A percentile compares a stretch with the other conserved stretches of the same genome.
These are phyloP conservation scores for Aporophyla lueneburgensis DNA, from an alignment of 2,888 invertebrate species.

Conservation along the genomic window DNA sequence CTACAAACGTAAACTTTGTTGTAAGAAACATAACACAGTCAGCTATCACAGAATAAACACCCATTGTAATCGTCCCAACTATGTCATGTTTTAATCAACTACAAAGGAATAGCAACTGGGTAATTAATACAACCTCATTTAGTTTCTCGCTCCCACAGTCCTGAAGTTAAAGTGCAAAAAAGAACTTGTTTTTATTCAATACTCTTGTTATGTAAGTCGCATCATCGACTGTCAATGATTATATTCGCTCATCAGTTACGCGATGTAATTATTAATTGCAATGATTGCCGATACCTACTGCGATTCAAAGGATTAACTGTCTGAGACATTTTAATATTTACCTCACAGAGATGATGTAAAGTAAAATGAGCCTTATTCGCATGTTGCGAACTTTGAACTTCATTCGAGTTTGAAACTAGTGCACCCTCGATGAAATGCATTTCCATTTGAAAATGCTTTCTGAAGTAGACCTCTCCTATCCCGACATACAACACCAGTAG, in stretches of 20 bases:
- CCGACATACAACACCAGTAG: background rate
- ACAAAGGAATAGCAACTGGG: conserved; percentile 18
- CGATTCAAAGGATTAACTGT: background rate
- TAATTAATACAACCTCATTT: background rate
- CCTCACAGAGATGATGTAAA: background rate
- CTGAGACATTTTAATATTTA: background rate
- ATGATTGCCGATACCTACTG: conserved; percentile 5
- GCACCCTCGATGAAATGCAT: conserved; percentile 8
- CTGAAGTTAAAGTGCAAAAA: background rate
- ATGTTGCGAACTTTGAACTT: background rate
- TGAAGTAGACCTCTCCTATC: background rate
- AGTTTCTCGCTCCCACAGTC: background rate
- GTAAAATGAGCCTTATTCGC: too few species aligned
- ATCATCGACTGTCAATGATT: conserved; percentile 32
- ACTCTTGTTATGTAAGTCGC: conserved; percentile 15
- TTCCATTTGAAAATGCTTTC: background rate
- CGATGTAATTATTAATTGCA: conserved; percentile 10
- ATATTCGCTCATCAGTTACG: conserved; percentile 40
- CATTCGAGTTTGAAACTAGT: background rate
- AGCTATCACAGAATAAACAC: conserved; percentile 23
- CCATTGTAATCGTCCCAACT: conserved; percentile 23
- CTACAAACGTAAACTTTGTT: conserved; percentile 8
- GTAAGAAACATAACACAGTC: background rate
- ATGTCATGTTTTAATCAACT: background rate
- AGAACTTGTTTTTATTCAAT: conserved; percentile 15